These are phyloP conservation scores for Scomberomorus guttatus DNA, from an alignment of 2,797 vertebrate genomes.

Conservation along the genomic window DNA sequence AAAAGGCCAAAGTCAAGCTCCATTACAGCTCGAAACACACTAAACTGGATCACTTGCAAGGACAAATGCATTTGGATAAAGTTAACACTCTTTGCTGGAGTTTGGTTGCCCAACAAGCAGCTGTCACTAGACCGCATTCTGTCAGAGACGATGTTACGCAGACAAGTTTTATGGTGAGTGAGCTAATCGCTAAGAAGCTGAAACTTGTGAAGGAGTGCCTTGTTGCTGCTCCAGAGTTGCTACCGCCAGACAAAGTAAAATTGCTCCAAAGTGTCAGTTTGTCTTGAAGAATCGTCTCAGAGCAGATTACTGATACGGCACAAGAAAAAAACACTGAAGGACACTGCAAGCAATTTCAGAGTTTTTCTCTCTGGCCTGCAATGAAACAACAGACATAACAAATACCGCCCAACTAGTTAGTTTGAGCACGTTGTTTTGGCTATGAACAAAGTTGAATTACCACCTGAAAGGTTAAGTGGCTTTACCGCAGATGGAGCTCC, in stretches of 20 bases:
- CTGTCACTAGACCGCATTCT: no score
- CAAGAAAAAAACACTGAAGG: slow-evolving; percentile 50
- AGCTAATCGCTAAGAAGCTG: no score
- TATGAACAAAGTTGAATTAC: no score
- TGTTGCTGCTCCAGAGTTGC: not conserved
- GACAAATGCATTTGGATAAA: no score
- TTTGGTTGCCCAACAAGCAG: no score
- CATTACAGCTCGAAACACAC: no score
- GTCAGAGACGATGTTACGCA: no score
- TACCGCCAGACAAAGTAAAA: slow-evolving; percentile 21
- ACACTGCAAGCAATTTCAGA: not conserved
- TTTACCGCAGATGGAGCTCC: not conserved
- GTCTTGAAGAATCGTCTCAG: slow-evolving; percentile 34
- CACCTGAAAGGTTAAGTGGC: slow-evolving; percentile 52
- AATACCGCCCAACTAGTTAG: slow-evolving; percentile 34
- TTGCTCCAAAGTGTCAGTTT: slow-evolving; percentile 36
- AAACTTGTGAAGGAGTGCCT: not conserved
- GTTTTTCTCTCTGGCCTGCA: not conserved
- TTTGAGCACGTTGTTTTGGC: no score
- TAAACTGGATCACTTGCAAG: no score
- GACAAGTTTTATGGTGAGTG: no score
- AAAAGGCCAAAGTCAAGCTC: no score
- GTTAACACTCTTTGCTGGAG: no score
- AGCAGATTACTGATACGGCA: slow-evolving; percentile 58
- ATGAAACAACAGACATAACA: slow-evolving; percentile 36